Evolutionary conservation across 2,888 invertebrate species (phyloP).

Genomic region (Ferrisia virgata): DNA sequence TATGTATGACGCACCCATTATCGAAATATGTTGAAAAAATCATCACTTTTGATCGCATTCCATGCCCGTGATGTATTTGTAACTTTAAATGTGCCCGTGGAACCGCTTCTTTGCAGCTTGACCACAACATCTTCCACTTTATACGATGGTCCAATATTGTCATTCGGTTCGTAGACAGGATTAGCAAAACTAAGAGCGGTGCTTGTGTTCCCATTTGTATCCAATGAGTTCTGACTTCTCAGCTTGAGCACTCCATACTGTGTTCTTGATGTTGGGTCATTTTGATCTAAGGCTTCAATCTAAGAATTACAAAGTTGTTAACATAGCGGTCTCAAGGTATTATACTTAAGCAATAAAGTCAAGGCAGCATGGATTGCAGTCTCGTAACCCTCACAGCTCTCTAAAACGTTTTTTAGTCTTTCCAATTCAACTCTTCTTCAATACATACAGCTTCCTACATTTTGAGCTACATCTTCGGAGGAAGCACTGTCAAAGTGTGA

Average conservation of each 20-base stretch:
- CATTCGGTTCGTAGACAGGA: slow-evolving; percentile 76
- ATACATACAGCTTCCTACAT: no score
- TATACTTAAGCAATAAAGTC: no score
- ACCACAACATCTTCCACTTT: slow-evolving; percentile 70
- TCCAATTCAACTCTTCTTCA: no score
- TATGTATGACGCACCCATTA: neutral
- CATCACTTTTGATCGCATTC: slow-evolving; percentile 59
- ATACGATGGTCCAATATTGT: slow-evolving; percentile 51
- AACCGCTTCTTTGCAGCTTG: slow-evolving; percentile 48
- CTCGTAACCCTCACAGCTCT: no score
- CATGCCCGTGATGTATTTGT: slow-evolving; percentile 56
- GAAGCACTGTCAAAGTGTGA: no score
- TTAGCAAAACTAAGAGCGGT: slow-evolving; percentile 75
- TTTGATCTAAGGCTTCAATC: slow-evolving; percentile 55
- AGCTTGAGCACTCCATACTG: slow-evolving; percentile 75
- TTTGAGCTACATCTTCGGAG: no score
- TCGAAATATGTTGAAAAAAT: no score
- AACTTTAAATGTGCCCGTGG: slow-evolving; percentile 48
- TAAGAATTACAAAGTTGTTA: neutral
- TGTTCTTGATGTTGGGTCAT: slow-evolving; percentile 55
- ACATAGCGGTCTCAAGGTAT: neutral
- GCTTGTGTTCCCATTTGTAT: slow-evolving; percentile 51
- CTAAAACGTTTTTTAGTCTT: no score
- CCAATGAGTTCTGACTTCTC: slow-evolving; percentile 58
- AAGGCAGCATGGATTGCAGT: no score